These are phyloP conservation scores for Oreochromis spilurus DNA, from an alignment of 2,113 vertebrate species.

Conservation along the genomic window DNA sequence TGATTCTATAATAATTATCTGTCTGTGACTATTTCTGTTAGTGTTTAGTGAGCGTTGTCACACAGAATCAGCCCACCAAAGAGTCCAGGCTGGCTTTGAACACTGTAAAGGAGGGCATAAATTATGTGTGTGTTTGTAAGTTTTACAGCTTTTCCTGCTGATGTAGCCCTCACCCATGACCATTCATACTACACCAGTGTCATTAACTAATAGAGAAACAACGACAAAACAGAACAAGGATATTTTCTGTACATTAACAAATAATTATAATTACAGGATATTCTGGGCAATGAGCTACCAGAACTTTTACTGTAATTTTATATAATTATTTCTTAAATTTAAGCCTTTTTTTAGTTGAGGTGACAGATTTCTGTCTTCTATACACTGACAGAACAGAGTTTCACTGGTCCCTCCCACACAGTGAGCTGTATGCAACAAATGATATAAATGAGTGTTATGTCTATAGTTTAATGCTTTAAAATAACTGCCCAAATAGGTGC, in stretches of 20 bases:
- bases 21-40: neutral
- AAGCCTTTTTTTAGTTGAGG: neutral
- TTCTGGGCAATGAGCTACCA: neutral
- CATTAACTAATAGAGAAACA: neutral
- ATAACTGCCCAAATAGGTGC: neutral
- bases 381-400: neutral
- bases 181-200: neutral
- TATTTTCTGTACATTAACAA: neutral
- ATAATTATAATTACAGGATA: neutral
- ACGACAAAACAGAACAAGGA: neutral
- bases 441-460: neutral
- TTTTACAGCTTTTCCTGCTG: neutral
- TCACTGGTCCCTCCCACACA: neutral
- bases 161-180: neutral
- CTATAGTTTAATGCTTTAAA: neutral
- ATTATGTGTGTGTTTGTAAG: neutral
- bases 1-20: neutral
- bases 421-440: neutral
- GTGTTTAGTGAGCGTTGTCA: neutral
- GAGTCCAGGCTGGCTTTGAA: neutral
- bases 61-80: neutral
- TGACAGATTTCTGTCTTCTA: neutral
- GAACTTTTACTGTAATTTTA: neutral
- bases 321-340: neutral
- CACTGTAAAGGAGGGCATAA: neutral